Conservation (phyloP, 35 echinoderm and acorn worm genomes). For the Ophiothrix spiculata region DNA sequence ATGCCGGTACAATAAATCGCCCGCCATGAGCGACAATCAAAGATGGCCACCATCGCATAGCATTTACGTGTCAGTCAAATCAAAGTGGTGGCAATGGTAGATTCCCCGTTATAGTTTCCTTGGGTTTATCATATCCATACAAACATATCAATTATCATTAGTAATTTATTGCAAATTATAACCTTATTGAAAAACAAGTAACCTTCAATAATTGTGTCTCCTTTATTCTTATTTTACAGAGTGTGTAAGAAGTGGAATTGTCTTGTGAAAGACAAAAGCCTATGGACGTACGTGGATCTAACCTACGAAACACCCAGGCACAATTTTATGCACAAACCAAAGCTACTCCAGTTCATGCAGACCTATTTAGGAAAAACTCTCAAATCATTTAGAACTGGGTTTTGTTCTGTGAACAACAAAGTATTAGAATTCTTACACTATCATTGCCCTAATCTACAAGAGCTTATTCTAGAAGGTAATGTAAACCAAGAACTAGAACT, state of each 20-base stretch:
- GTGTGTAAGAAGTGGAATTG: background rate
- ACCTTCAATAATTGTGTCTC: background rate
- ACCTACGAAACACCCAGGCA: background rate
- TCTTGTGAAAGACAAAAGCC: background rate
- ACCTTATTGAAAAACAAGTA: background rate
- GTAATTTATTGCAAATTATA: background rate
- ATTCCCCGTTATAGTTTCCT: background rate
- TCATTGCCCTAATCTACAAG: background rate
- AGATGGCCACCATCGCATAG: too few relatives aligned
- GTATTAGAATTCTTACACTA: constrained; percentile 1
- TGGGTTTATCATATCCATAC: background rate
- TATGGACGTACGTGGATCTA: background rate
- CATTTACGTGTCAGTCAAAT: too few relatives aligned
- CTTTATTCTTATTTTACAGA: background rate
- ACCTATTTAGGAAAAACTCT: background rate
- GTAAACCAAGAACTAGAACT: background rate
- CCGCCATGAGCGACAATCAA: too few relatives aligned
- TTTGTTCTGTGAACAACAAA: background rate
- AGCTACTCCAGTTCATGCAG: background rate
- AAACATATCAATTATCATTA: background rate
- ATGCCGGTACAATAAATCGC: too few relatives aligned
- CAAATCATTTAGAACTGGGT: background rate
- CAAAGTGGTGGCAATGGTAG: too few relatives aligned
- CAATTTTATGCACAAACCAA: background rate
- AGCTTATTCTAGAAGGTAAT: background rate